Base-by-base conservation (phyloP, 1,140 invertebrate genomes). In the Macrobrachium nipponense region DNA sequence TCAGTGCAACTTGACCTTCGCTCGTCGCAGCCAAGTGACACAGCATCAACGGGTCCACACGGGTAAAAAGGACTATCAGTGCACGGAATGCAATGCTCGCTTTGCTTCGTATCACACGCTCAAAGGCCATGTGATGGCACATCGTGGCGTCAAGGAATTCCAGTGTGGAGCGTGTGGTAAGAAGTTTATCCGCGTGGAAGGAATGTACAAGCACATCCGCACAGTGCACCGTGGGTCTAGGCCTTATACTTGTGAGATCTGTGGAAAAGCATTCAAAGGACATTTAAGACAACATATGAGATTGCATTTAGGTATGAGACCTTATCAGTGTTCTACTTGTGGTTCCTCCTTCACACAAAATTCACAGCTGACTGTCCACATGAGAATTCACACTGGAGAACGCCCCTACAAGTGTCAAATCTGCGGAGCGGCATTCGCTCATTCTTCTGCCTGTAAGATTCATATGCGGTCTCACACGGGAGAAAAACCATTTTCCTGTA, bases 351-450 rank as follows among this genome's bases (percentile, higher is more conserved):
- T 99, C 89, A 97, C 96, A 3, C 97, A 99, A 90, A 96, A 97
- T 66, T 98, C 97, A 0, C 98, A 98, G 90, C 93, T 99, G 76
- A 98, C 96, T 79, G 95, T 98, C 2, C 98, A 99, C 90, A 96
- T 96, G 92, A 93, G 97, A 58, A 97, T 96, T 11, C 98, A 99
- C 89, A 95, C 94, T 0, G 96, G 96, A 0, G 95, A 95, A 36
- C 93, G 95, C 64, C 96, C 96, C 0, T 97, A 96, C 90, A 92
- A 94, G 17, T 97, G 96, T 91, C 87, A 89, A 68, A 86, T 89
- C 44, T 89, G 89, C 59, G 86, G 86, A 59, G 79, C 89, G 15
- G 85, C 86, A 3, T 89, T 36, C 66, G 88, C 89, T 23, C 89
- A 88, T 75, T 88, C 87, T 20, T 89, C 89, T 0, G 89, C 87